These are phyloP conservation scores for Neolamprologus longior DNA, from an alignment of 2,113 vertebrate species.

Conservation along the genomic window DNA sequence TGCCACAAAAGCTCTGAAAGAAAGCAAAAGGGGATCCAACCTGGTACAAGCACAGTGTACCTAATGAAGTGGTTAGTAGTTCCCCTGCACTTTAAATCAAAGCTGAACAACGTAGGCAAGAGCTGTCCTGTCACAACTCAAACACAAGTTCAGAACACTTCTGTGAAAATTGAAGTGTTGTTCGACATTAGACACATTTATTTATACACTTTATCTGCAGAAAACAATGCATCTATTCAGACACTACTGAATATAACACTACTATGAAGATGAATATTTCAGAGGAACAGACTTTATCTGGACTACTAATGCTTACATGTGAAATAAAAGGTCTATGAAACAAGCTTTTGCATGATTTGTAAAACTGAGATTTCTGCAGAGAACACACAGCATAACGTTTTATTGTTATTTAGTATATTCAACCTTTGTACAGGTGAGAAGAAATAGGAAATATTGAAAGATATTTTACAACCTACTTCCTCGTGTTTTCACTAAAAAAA, in stretches of 20 bases:
- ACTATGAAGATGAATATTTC: not conserved
- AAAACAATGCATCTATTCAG: not conserved
- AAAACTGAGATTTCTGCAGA: not conserved
- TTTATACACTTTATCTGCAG: not conserved
- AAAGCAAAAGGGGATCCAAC: not conserved
- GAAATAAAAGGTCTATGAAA: slow-evolving; percentile 27
- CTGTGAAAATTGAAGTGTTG: slow-evolving; percentile 13
- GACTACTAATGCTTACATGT: slow-evolving; percentile 6
- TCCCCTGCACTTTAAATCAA: not conserved
- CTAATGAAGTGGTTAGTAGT: not conserved
- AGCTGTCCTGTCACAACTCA: not conserved
- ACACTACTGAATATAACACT: not conserved
- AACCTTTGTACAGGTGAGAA: not conserved
- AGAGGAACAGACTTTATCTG: slow-evolving; percentile 5
- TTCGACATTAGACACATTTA: not conserved
- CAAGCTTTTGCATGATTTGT: not conserved
- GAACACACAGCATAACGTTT: not conserved
- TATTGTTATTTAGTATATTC: not conserved
- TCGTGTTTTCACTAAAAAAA: not conserved
- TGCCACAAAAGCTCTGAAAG: not conserved
- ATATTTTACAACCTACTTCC: not conserved
- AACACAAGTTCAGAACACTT: not conserved
- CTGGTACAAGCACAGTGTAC: not conserved
- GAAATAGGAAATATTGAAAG: not conserved
- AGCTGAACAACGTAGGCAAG: not conserved